Conservation (phyloP, 2,113 vertebrate species). For the Cebidichthys violaceus region DNA sequence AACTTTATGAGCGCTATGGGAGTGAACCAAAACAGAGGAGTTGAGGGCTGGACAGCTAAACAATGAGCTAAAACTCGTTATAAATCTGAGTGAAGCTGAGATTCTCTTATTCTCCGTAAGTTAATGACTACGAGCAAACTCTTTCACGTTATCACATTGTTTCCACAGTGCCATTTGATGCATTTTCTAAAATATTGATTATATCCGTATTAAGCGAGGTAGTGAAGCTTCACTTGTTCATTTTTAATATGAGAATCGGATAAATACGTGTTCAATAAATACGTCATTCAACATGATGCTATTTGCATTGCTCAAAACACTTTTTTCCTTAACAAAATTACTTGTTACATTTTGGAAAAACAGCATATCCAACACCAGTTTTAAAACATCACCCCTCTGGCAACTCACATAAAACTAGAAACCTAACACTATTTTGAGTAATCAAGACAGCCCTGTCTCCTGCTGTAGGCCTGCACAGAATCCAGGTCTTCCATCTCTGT, state of each 20-base stretch:
- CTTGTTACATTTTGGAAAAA: neutral
- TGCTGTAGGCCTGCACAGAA: slow-evolving; percentile 16
- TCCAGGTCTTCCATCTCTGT: slow-evolving; percentile 28
- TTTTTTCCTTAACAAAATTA: neutral
- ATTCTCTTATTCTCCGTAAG: neutral
- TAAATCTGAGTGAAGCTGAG: neutral
- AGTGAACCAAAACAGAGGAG: too few species aligned
- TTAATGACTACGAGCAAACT: neutral
- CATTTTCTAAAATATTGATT: neutral
- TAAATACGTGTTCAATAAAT: too few species aligned
- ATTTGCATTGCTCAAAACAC: neutral
- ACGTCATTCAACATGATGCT: neutral
- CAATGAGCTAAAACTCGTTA: neutral
- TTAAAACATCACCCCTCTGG: slow-evolving; percentile 10
- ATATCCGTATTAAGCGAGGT: neutral
- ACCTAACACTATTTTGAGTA: slow-evolving; percentile 15
- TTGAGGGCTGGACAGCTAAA: neutral
- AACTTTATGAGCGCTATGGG: too few species aligned
- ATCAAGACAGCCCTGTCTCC: slow-evolving; percentile 17
- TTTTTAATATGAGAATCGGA: neutral
- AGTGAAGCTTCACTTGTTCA: neutral
- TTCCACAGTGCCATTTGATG: neutral
- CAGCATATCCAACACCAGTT: slow-evolving; percentile 14
- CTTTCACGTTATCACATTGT: neutral
- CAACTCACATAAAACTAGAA: slow-evolving; percentile 11